Evolutionary conservation across 2,113 vertebrate genomes (phyloP).

Genomic region (Pao palembangensis): DNA sequence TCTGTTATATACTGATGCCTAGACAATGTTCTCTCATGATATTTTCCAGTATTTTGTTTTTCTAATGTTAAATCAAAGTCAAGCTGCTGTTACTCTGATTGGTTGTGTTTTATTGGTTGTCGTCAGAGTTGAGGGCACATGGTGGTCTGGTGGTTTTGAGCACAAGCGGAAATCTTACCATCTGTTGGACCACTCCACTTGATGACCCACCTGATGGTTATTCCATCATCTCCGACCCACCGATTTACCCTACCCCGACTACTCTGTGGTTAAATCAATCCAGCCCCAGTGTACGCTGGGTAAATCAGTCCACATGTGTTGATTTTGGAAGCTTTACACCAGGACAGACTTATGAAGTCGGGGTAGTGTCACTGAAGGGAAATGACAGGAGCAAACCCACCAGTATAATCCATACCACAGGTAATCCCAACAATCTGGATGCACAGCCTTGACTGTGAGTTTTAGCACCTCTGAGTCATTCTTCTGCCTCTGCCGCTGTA

Average conservation of each 20-base stretch:
- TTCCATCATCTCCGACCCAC: slow-evolving; percentile 67
- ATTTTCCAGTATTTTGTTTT: too few relatives aligned
- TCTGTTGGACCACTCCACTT: slow-evolving; percentile 73
- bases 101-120: slow-evolving; percentile 13
- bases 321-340: slow-evolving; percentile 72
- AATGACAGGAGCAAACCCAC: slow-evolving; percentile 75
- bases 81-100: too few relatives aligned
- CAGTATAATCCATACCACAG: slow-evolving; percentile 75
- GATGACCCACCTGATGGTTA: slow-evolving; percentile 63
- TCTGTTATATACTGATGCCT: too few relatives aligned
- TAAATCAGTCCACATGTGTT: slow-evolving; percentile 67
- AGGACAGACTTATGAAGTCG: slow-evolving; percentile 79
- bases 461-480: too few relatives aligned
- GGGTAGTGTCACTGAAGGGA: slow-evolving; percentile 73
- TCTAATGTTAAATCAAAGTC: too few relatives aligned
- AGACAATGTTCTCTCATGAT: too few relatives aligned
- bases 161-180: slow-evolving; percentile 66
- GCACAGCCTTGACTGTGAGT: not conserved
- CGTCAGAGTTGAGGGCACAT: slow-evolving; percentile 74
- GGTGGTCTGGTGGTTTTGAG: slow-evolving; percentile 60
- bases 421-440: slow-evolving; percentile 60
- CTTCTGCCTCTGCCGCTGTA: slow-evolving; percentile 24
- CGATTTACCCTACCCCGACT: slow-evolving; percentile 16
- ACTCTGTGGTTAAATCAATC: slow-evolving; percentile 62
- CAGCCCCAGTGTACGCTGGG: slow-evolving; percentile 48